Percentiles rank a stretch among this genome's conserved stretches.
These are phyloP conservation scores for Erannis defoliaria DNA, from an alignment of 2,888 invertebrate genomes.

Conservation along the genomic window DNA sequence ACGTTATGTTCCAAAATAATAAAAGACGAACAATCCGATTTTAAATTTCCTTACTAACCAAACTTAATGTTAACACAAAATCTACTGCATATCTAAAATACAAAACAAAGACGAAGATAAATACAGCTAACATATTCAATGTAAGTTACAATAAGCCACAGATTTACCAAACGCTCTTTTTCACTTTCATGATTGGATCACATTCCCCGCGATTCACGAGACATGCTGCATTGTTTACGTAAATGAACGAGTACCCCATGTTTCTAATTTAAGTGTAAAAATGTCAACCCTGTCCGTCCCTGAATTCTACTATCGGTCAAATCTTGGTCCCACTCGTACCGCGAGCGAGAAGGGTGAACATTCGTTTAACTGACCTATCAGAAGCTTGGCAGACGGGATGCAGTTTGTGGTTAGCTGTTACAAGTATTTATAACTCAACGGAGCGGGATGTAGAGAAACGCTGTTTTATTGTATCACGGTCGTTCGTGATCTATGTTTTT, in stretches of 20 bases:
- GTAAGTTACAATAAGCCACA: slow-evolving; percentile 27
- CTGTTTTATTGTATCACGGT: too few species aligned
- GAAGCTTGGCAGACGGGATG: slow-evolving; percentile 36
- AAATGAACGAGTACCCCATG: slow-evolving; percentile 43
- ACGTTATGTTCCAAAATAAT: too few species aligned
- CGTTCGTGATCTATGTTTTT: too few species aligned
- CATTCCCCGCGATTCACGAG: slow-evolving; percentile 36
- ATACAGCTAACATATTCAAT: slow-evolving; percentile 13
- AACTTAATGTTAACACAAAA: not conserved
- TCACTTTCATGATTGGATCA: slow-evolving; percentile 49
- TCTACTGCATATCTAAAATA: not conserved
- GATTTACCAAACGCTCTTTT: slow-evolving; percentile 28
- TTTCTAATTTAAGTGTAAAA: slow-evolving; percentile 60
- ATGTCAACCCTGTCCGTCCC: slow-evolving; percentile 42
- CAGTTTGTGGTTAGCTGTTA: slow-evolving; percentile 15
- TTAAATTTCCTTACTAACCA: not conserved
- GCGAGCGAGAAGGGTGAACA: slow-evolving; percentile 67
- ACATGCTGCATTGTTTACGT: slow-evolving; percentile 45
- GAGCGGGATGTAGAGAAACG: not conserved
- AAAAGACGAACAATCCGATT: not conserved
- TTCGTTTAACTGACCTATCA: slow-evolving; percentile 76
- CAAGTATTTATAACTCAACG: not conserved
- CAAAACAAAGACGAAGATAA: slow-evolving; percentile 7
- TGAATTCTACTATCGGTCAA: slow-evolving; percentile 68
- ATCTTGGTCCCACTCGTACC: slow-evolving; percentile 72